Percentiles rank a stretch among this genome's conserved stretches.
These are phyloP conservation scores for Cataglyphis livida DNA, from an alignment of 2,888 invertebrate genomes.

Conservation along the genomic window DNA sequence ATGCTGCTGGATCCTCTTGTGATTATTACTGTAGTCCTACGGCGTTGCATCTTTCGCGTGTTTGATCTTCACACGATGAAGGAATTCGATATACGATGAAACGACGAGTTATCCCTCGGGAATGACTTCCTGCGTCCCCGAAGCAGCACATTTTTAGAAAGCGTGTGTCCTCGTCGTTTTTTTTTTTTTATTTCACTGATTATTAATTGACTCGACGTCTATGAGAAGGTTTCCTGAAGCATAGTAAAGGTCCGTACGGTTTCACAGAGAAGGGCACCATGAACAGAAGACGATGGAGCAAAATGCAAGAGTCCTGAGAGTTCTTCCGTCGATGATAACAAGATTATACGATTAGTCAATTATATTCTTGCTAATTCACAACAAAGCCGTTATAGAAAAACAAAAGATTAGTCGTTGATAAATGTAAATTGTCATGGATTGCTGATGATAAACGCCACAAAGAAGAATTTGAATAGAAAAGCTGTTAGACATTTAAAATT, in stretches of 20 bases:
- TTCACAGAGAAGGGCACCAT: background rate
- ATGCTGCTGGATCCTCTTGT: constrained; percentile 65
- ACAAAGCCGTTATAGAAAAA: background rate
- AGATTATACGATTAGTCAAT: constrained; percentile 1
- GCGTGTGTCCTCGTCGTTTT: background rate
- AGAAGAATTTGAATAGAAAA: background rate
- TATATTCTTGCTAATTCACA: background rate
- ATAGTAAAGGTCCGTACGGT: background rate
- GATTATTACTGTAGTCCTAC: constrained; percentile 70
- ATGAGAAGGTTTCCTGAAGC: background rate
- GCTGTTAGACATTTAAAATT: constrained; percentile 10
- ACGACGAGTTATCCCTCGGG: constrained; percentile 53
- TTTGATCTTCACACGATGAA: constrained; percentile 59
- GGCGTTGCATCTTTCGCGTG: constrained; percentile 72
- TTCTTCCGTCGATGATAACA: background rate
- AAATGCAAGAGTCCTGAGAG: background rate
- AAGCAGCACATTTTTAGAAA: constrained; percentile 61
- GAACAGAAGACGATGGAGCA: background rate
- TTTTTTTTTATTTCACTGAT: background rate
- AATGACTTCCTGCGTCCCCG: constrained; percentile 30
- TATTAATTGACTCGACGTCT: background rate
- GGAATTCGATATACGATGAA: constrained; percentile 60
- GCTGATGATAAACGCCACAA: background rate
- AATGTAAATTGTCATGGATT: background rate
- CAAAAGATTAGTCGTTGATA: background rate